A percentile compares a stretch with the other conserved stretches of the same genome.
Evolutionary conservation across 2,797 vertebrate genomes (phyloP).

Genomic region (Heliangelus exortis): DNA sequence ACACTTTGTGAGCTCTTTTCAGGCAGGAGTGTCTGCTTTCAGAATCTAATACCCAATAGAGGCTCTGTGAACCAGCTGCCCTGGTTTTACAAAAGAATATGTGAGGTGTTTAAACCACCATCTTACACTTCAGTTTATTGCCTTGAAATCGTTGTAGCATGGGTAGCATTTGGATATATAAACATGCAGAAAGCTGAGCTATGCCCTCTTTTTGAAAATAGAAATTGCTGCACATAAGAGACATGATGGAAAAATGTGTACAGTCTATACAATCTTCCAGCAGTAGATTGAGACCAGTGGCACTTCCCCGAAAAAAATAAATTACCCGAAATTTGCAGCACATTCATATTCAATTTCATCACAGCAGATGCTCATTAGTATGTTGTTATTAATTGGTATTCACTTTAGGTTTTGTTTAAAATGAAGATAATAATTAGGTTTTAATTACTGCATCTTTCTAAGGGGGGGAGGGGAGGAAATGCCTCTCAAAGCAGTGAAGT

Average conservation of each 20-base stretch:
- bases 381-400: constrained; percentile 90
- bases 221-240: constrained; percentile 66
- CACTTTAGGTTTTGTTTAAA: constrained; percentile 90
- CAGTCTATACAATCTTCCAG: constrained; percentile 77
- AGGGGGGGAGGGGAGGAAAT: constrained; percentile 78
- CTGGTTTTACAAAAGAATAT: background rate
- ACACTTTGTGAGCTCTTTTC: background rate
- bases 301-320: constrained; percentile 84
- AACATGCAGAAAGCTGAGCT: constrained; percentile 48
- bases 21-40: background rate
- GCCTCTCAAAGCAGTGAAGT: constrained; percentile 81
- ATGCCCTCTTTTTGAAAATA: constrained; percentile 52
- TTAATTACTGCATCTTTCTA: constrained; percentile 86
- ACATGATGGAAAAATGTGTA: constrained; percentile 72
- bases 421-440: constrained; percentile 90
- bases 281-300: constrained; percentile 81
- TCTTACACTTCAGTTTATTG: background rate
- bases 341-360: constrained; percentile 90
- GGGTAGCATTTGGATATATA: constrained; percentile 29
- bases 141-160: background rate
- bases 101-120: constrained; percentile 14
- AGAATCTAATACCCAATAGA: background rate
- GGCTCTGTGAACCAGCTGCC: background rate
- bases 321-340: constrained; percentile 85
- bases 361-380: constrained; percentile 89